A percentile compares a stretch with the other conserved stretches of the same genome.
phyloP scores from a whole-genome alignment of 2,888 invertebrate species.

The Chrysolina americana region DNA sequence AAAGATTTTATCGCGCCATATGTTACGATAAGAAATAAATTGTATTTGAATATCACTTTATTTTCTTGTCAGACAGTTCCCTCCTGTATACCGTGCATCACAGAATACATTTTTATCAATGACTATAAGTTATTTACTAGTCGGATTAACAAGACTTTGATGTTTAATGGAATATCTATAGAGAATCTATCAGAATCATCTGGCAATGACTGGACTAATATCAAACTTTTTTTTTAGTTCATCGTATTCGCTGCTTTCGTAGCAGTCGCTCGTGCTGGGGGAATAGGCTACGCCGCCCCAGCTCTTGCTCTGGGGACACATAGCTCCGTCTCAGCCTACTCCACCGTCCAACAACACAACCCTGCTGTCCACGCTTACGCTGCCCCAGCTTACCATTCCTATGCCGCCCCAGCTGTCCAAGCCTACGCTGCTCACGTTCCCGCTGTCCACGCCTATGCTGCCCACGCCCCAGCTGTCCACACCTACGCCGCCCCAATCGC shows the following conservation, averaged over 20 bases:
- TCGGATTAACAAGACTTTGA: too few relatives aligned
- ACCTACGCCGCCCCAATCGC: slow-evolving; percentile 49
- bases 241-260: slow-evolving; percentile 50
- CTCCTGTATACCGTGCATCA: too few relatives aligned
- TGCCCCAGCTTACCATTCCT: slow-evolving; percentile 48
- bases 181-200: too few relatives aligned
- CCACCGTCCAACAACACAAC: slow-evolving; percentile 40
- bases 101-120: too few relatives aligned
- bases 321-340: slow-evolving; percentile 41
- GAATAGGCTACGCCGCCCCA: slow-evolving; percentile 41
- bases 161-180: too few relatives aligned
- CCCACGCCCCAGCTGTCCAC: slow-evolving; percentile 46
- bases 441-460: slow-evolving; percentile 45
- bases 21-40: too few relatives aligned
- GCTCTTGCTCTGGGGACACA: slow-evolving; percentile 26
- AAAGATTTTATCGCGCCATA: too few relatives aligned
- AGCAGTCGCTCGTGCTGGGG: slow-evolving; percentile 48
- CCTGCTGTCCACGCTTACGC: slow-evolving; percentile 35
- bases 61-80: too few relatives aligned
- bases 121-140: too few relatives aligned
- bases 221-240: slow-evolving; percentile 39
- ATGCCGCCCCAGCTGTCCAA: slow-evolving; percentile 45
- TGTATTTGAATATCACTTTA: too few relatives aligned
- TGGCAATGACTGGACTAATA: background rate
- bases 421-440: slow-evolving; percentile 48